A percentile compares a stretch with the other conserved stretches of the same genome.
These are phyloP conservation scores for Aselliscus stoliczkanus DNA, from an alignment of 2,797 vertebrate species.

Conservation along the genomic window DNA sequence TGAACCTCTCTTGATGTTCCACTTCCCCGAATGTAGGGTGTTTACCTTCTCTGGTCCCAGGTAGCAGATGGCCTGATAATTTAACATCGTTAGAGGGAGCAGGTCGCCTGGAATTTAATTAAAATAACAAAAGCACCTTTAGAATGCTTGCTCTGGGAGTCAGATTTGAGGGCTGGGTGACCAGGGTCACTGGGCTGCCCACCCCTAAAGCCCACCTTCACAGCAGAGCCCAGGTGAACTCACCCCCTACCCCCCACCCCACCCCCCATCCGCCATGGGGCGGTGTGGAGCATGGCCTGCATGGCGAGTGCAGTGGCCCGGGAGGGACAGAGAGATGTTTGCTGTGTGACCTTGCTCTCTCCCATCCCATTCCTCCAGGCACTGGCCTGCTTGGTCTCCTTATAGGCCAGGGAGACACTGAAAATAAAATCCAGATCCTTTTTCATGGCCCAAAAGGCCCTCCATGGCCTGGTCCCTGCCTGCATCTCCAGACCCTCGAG, in stretches of 20 bases:
- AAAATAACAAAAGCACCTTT: conserved; percentile 20
- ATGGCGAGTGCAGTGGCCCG: background rate
- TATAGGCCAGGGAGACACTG: background rate
- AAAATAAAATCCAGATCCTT: background rate
- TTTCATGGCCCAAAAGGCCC: background rate
- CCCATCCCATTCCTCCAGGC: background rate
- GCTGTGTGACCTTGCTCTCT: background rate
- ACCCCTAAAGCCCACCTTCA: background rate
- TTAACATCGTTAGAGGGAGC: conserved; percentile 19
- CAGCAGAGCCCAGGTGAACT: background rate
- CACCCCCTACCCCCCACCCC: background rate
- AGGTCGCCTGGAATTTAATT: conserved; percentile 48
- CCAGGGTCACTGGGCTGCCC: background rate
- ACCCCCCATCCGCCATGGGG: fast-evolving
- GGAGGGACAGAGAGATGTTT: background rate
- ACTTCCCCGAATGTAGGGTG: background rate
- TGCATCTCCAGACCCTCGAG: background rate
- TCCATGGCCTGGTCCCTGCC: background rate
- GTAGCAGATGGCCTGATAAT: conserved; percentile 55
- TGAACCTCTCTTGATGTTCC: background rate
- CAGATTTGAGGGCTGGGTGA: background rate
- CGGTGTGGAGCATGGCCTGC: fast-evolving
- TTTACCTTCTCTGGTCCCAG: background rate
- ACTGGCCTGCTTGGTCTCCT: background rate
- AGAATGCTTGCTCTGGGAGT: background rate